Base-by-base conservation (phyloP, 35 echinoderm and acorn worm species). In the Ophiothrix spiculata region DNA sequence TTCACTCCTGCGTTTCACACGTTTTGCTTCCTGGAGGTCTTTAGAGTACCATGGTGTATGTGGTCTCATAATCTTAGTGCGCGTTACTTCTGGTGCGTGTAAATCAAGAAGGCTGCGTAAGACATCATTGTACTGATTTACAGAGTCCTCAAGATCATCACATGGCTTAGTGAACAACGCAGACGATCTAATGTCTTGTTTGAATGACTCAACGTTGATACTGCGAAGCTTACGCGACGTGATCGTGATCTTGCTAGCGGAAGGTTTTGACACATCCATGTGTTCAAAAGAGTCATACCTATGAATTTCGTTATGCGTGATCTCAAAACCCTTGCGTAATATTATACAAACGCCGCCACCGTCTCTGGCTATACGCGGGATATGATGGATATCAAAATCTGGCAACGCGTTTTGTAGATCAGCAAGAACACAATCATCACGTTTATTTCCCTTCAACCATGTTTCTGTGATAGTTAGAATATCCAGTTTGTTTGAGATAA, bases 231-330 rank as follows among this genome's bases (percentile, higher is more conserved):
- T 76, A 25, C 37, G 56, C 36, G 36, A 39, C 60, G 34, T 86
- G 56, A 86, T 37, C 37, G 17, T 75, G 35, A 37, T 75, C 23
- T 17, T 28, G 23, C 31, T 38, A 74, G 83, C 28, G 60, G 35
- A 39, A 0, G 56, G 83, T 75, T 86, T 75, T n/a, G 83, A 86
- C 15, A 86, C n/a, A n/a, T n/a, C n/a, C n/a, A n/a, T n/a, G n/a
- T n/a, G n/a, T n/a, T n/a, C n/a, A n/a, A n/a, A n/a, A n/a, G n/a
- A n/a, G n/a, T n/a, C n/a, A n/a, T n/a, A n/a, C n/a, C n/a, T n/a
- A n/a, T n/a, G n/a, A n/a, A n/a, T n/a, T n/a, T n/a, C n/a, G n/a
- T n/a, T n/a, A n/a, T n/a, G n/a, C n/a, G n/a, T n/a, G n/a, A n/a
- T n/a, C n/a, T n/a, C n/a, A n/a, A n/a, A n/a, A n/a, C n/a, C n/a